These are phyloP conservation scores for Megaustenia siamemsis DNA, from an alignment of 2,888 invertebrate species.

Conservation along the genomic window DNA sequence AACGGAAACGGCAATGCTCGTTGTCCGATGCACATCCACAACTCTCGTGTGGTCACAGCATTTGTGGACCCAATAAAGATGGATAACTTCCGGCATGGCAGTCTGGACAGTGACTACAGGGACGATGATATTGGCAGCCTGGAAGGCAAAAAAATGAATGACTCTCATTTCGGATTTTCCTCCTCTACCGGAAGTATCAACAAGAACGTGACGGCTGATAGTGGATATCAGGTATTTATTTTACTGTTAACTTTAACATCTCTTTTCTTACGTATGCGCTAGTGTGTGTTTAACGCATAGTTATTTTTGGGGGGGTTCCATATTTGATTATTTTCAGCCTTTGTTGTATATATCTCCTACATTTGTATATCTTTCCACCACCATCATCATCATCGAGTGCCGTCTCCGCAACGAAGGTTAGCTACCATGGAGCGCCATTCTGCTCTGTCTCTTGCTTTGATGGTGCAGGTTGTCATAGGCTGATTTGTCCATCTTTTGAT, in stretches of 20 bases:
- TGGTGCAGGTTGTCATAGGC: too few species aligned
- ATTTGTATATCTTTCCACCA: too few species aligned
- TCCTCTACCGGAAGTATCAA: conserved; percentile 40
- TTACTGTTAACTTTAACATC: background rate
- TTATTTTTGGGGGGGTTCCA: too few species aligned
- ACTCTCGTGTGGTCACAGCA: conserved; percentile 34
- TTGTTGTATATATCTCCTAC: too few species aligned
- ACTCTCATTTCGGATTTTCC: conserved; percentile 45
- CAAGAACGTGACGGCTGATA: conserved; percentile 18
- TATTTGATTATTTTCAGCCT: too few species aligned
- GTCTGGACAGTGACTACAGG: conserved; percentile 41
- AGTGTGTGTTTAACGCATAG: background rate
- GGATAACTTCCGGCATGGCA: conserved; percentile 55
- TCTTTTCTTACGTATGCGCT: background rate
- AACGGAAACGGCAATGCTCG: background rate
- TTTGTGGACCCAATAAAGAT: conserved; percentile 40
- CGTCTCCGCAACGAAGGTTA: background rate
- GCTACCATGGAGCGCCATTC: too few species aligned
- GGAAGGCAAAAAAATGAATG: conserved; percentile 47
- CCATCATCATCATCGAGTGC: too few species aligned
- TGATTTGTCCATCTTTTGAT: too few species aligned
- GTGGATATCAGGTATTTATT: conserved; percentile 35
- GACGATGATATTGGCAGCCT: conserved; percentile 26
- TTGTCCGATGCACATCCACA: conserved; percentile 40
- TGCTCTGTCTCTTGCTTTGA: too few species aligned